These are phyloP conservation scores for Apis dorsata DNA, from an alignment of 1,140 invertebrate genomes.

Conservation along the genomic window DNA sequence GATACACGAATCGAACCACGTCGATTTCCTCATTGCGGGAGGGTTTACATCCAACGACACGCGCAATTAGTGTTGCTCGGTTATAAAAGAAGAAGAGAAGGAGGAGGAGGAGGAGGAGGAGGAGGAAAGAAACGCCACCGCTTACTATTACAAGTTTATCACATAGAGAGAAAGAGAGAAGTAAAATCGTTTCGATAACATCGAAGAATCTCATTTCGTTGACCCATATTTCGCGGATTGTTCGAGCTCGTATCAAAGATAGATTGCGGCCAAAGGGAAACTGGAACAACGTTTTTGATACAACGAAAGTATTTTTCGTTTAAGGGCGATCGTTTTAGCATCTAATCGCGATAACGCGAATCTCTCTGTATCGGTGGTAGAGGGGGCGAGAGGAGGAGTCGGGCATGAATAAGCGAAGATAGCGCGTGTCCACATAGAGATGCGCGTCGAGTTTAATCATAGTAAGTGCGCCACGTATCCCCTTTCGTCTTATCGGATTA, in stretches of 20 bases:
- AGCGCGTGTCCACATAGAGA: conserved; percentile 26
- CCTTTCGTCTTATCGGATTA: conserved; percentile 63
- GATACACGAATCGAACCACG: background rate
- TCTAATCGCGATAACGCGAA: conserved; percentile 38
- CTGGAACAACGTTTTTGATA: conserved; percentile 25
- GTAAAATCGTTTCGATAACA: background rate
- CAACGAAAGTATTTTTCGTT: conserved; percentile 9
- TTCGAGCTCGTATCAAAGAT: conserved; percentile 12
- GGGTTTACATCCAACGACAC: background rate
- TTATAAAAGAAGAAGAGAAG: background rate
- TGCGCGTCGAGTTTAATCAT: conserved; percentile 65
- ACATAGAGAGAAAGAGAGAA: background rate
- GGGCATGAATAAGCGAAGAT: conserved; percentile 12
- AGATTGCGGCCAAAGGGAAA: background rate
- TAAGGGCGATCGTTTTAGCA: conserved; percentile 31
- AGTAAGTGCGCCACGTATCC: conserved; percentile 59
- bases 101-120: background rate
- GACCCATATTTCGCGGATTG: conserved; percentile 10
- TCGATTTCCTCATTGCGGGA: background rate
- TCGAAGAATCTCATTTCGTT: background rate
- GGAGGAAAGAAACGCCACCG: too few relatives aligned
- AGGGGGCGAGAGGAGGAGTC: background rate
- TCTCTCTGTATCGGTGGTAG: background rate
- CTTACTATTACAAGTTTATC: background rate
- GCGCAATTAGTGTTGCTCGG: conserved; percentile 9